These are phyloP conservation scores for Centropus bengalensis DNA, from an alignment of 2,113 vertebrate genomes.

Conservation along the genomic window DNA sequence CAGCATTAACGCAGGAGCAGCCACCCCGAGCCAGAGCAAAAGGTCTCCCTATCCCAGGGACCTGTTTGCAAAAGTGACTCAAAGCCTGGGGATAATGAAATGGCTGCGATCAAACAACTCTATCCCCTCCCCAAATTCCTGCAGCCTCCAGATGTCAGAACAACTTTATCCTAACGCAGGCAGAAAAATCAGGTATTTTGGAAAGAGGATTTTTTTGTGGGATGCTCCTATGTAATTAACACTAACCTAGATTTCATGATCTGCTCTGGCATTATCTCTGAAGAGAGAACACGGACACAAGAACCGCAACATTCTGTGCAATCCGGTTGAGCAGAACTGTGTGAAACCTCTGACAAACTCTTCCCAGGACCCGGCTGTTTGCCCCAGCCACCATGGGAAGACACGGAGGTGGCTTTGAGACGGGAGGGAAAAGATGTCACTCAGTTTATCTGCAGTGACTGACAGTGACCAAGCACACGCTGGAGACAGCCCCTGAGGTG, in stretches of 20 bases:
- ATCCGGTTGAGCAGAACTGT: background rate
- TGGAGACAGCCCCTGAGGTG: background rate
- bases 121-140: background rate
- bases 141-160: background rate
- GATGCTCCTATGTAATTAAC: background rate
- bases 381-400: background rate
- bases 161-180: accelerated
- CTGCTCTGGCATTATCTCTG: background rate
- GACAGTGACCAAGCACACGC: background rate
- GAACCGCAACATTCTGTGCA: background rate
- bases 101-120: background rate
- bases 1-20: background rate
- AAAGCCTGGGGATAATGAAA: background rate
- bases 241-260: background rate
- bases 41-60: background rate
- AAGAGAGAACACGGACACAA: background rate
- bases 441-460: background rate
- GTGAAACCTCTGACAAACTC: background rate
- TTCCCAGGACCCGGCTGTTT: background rate
- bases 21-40: background rate
- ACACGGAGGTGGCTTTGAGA: background rate
- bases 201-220: background rate
- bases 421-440: background rate
- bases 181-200: background rate
- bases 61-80: background rate